Percentiles rank a stretch among this genome's conserved stretches.
These are phyloP conservation scores for Seriola aureovittata DNA, from an alignment of 2,113 vertebrate species.

Conservation along the genomic window DNA sequence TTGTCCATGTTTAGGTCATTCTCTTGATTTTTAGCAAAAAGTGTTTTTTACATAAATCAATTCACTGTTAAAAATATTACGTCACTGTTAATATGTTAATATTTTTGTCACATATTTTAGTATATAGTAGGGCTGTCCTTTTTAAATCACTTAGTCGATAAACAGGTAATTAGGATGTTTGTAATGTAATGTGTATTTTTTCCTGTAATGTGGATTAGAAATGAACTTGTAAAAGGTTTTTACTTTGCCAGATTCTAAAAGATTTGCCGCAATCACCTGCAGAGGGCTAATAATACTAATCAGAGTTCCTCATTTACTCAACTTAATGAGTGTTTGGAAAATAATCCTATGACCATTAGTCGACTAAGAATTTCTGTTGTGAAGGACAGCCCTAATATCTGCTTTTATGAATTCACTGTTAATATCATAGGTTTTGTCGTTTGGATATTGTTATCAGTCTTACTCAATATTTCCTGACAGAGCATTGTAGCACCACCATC, in stretches of 20 bases:
- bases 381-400: conserved; percentile 5
- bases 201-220: too few relatives aligned
- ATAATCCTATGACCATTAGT: background rate
- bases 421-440: conserved; percentile 22
- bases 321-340: too few relatives aligned
- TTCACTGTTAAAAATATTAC: background rate
- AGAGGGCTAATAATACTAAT: too few relatives aligned
- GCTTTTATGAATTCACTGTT: conserved; percentile 11
- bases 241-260: background rate
- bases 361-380: background rate
- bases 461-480: conserved; percentile 90
- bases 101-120: background rate
- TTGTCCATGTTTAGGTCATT: background rate
- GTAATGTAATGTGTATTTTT: too few relatives aligned
- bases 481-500: conserved; percentile 88
- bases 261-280: too few relatives aligned
- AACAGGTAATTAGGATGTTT: background rate
- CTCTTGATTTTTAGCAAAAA: background rate
- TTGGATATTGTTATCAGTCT: conserved; percentile 62
- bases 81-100: background rate
- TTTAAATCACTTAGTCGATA: background rate
- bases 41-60: background rate
- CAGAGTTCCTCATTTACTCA: too few relatives aligned
- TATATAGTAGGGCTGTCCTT: background rate
- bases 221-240: background rate